Conservation (phyloP, 2,797 vertebrate genomes). For the Melanogrammus aeglefinus region DNA sequence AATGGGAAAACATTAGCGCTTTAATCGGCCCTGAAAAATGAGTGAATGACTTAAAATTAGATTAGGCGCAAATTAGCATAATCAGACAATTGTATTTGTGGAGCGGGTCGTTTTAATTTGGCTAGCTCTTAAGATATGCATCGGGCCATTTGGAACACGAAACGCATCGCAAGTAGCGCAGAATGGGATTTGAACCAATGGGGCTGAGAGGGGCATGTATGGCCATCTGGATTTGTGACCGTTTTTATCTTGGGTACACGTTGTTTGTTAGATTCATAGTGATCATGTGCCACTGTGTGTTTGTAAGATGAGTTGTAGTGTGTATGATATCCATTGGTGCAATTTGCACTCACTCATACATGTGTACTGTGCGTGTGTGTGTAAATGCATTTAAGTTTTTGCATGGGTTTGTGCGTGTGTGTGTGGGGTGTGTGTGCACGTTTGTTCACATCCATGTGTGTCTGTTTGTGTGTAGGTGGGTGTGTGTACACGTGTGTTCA, state of each 20-base stretch:
- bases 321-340: no score
- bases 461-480: no score
- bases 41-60: conserved; percentile 53
- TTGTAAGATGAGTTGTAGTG: no score
- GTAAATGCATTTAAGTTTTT: background rate
- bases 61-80: conserved; percentile 60
- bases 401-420: background rate
- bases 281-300: no score
- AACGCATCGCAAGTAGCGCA: conserved; percentile 32
- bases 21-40: conserved; percentile 20
- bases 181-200: background rate
- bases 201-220: background rate
- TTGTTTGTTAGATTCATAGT: no score
- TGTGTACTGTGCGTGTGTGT: background rate
- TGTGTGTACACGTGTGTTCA: background rate
- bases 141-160: conserved; percentile 51
- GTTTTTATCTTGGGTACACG: background rate
- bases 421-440: background rate
- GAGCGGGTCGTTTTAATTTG: conserved; percentile 51
- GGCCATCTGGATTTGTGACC: background rate
- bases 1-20: conserved; percentile 6
- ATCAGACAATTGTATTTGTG: conserved; percentile 62
- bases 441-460: background rate
- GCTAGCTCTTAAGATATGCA: conserved; percentile 55
- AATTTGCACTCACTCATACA: background rate